Evolutionary conservation across 2,888 invertebrate genomes (phyloP), one percentile per base, ranked within the genome.

Genomic region (Cataglyphis rosenhaueri): DNA sequence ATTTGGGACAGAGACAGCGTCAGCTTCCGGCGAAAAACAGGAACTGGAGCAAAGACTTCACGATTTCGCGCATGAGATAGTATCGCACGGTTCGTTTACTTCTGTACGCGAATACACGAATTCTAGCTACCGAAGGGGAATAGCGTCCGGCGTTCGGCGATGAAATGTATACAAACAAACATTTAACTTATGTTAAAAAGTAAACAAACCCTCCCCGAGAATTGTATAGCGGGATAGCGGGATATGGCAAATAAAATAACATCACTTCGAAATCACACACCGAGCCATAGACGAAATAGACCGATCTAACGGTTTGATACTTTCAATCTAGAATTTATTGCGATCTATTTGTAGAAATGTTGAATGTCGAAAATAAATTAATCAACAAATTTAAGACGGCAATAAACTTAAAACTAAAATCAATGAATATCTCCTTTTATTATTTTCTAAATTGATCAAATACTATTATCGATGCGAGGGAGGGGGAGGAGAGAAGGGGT

Each of bases 61-160:
- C 74, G 78, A 76, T 88, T 85, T 84, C 84, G 85, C 85, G 85
- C 87, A 88, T 88, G 88, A 88, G 84, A 87, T 87, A 88, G 86
- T 86, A 82, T 85, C 86, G 83, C 82, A 84, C 87, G 74, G 85
- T 65, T 88, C 88, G 85, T 87, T 87, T 88, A 86, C 86, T 85
- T 82, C 87, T 83, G 81, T 82, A 84, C 65, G 71, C 71, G 82
- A 87, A 84, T 88, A 86, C 81, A 84, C 66, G 81, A 74, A 83
- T 66, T 38, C 64, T 66, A 32, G 38, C 82, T 55, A 38, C 38
- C 38, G 55, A 35, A 12, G 41, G 41, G 32, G 44, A 78, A 44
- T 70, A 78, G 59, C 59, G 59, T 44, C 44, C 44, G 35, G 21
- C 59, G 44, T 44, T 71, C 78, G 21, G 21, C 21, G 59, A 59